phyloP scores from a whole-genome alignment of 2,113 vertebrate species.

The Mesembrinibis cayennensis region DNA sequence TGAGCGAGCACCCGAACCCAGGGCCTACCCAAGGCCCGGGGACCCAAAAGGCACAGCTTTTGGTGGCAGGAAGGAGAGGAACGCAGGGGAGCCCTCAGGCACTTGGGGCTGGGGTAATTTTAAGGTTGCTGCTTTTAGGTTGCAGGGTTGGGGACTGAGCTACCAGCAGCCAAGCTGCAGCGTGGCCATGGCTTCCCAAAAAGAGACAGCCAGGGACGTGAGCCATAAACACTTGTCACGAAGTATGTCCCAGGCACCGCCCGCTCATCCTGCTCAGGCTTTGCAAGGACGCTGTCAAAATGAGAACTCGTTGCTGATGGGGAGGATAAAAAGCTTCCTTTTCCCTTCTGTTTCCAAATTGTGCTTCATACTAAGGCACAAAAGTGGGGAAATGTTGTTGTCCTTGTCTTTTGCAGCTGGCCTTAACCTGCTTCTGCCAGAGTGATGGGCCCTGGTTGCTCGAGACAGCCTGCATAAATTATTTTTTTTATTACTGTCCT shows the following conservation, averaged over 20 bases:
- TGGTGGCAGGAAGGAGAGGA: background rate
- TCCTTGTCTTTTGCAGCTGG: background rate
- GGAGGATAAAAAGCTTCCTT: background rate
- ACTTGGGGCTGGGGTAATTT: background rate
- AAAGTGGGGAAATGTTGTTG: background rate
- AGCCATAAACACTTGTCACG: accelerated
- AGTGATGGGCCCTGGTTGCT: too few species aligned
- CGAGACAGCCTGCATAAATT: background rate
- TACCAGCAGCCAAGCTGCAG: accelerated
- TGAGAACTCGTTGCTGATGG: accelerated
- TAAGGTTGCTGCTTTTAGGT: background rate
- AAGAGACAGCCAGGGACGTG: background rate
- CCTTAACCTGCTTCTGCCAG: background rate
- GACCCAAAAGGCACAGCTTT: background rate
- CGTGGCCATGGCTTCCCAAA: accelerated
- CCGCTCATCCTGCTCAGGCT: background rate
- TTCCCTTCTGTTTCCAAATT: background rate
- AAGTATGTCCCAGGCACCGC: accelerated
- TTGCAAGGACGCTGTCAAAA: background rate
- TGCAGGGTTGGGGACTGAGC: background rate
- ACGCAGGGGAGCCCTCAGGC: accelerated
- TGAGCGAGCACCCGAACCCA: accelerated
- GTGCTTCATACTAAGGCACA: background rate
- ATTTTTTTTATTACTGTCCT: too few species aligned
- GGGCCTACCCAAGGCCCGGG: background rate